Evolutionary conservation across 2,797 vertebrate genomes (phyloP), one percentile per base, ranked within the genome.

Genomic region (Hybognathus amarus): DNA sequence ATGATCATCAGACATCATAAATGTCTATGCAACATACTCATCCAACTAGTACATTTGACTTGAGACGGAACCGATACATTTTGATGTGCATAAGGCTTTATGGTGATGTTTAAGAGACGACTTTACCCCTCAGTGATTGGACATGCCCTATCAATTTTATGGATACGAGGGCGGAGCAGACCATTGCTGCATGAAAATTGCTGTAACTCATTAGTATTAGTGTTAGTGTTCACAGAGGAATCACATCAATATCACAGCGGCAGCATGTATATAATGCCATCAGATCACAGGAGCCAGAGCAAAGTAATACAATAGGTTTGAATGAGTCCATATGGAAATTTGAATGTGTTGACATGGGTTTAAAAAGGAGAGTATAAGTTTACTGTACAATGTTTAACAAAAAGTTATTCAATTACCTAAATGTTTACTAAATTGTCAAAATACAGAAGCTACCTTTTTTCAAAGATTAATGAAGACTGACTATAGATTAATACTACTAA

Each of bases 121-220:
- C 67, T 82, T 82, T n/a, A 38, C 47, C 50, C 36, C 42, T 82
- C 54, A 61, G 27, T 67, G 71, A 76, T 67, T 77, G 52, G 66
- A 22, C 38, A 47, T 47, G 38, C 36, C 38, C 52, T n/a, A 61
- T 77, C 40, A 69, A 22, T 50, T 22, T 9, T 56, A 15, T 76
- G n/a, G 47, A 76, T 47, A 52, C 77, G 24, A 13, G 54, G 74
- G 75, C 2, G 40, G 66, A 78, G 66, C 66, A 61, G 22, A 70
- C 22, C 52, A 38, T 59, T 69, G n/a, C 36, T 36, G 24, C 52
- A 59, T 54, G 18, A 13, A 52, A 61, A 68, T 77, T 56, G 20
- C 64, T 77, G 50, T 77, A 70, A 45, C 24, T 77, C 27, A 70
- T 83, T 63, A 83, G 52, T 36, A 59, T 50, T 63, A 22, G 67